Percentiles rank a stretch among this genome's conserved stretches.
Evolutionary conservation across 1,140 invertebrate genomes (phyloP).

Genomic region (Procambarus virginalis): DNA sequence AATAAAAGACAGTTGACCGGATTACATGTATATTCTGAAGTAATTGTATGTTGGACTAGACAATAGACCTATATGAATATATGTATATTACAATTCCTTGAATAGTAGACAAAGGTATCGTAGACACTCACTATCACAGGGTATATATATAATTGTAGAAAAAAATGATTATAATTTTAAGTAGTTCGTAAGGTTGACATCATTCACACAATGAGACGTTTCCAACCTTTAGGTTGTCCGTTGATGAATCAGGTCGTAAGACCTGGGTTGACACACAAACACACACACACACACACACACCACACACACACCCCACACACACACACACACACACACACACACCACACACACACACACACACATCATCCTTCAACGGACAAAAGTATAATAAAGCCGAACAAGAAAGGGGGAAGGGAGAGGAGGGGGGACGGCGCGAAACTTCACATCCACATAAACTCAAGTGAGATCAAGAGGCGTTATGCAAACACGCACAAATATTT

Average conservation of each 20-base stretch:
- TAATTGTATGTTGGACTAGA: conserved; percentile 45
- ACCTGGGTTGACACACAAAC: neutral
- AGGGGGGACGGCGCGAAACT: no score
- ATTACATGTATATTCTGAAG: conserved; percentile 43
- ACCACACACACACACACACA: no score
- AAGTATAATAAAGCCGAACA: conserved; percentile 11
- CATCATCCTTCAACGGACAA: neutral
- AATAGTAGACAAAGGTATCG: conserved; percentile 39
- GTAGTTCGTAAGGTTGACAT: neutral
- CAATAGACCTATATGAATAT: conserved; percentile 45
- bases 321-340: no score
- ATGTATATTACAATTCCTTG: conserved; percentile 47
- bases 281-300: neutral
- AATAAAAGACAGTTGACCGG: conserved; percentile 6
- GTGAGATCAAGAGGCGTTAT: conserved; percentile 35
- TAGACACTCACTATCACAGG: conserved; percentile 42
- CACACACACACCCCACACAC: no score
- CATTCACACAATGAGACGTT: neutral
- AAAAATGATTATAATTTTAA: conserved; percentile 24
- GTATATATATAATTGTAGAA: conserved; percentile 25
- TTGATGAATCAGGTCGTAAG: neutral
- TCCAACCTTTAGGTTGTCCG: neutral
- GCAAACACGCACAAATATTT: conserved; percentile 2
- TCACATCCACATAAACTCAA: conserved; percentile 13
- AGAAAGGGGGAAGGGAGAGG: no score